A percentile compares a stretch with the other conserved stretches of the same genome.
Conservation (phyloP, 2,113 vertebrate genomes). For the Eclectus roratus region DNA sequence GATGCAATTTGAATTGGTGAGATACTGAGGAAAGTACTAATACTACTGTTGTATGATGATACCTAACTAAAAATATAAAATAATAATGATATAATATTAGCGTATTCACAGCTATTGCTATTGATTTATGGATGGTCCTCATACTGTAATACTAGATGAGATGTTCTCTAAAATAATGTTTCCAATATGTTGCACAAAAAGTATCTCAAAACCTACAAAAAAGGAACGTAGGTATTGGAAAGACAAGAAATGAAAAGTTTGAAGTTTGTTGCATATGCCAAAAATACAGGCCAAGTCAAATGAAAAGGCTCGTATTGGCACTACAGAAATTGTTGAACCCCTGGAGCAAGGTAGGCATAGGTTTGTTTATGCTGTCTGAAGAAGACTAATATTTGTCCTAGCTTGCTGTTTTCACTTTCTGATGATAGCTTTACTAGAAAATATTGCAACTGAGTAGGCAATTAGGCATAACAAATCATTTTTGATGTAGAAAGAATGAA, state of each 20-base stretch:
- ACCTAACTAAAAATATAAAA: background rate
- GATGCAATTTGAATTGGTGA: background rate
- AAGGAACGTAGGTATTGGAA: background rate
- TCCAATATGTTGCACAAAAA: background rate
- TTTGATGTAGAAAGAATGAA: background rate
- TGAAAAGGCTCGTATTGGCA: background rate
- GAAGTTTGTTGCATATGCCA: background rate
- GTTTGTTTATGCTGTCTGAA: conserved; percentile 21
- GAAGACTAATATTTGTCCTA: background rate
- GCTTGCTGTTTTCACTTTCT: background rate
- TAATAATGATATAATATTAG: background rate
- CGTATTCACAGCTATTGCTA: background rate
- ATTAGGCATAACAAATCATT: conserved; percentile 34
- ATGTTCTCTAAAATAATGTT: background rate
- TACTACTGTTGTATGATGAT: background rate
- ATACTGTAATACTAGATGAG: background rate
- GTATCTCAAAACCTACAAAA: background rate
- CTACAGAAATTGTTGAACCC: background rate
- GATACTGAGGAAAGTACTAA: background rate
- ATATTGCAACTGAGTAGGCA: background rate
- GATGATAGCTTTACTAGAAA: background rate
- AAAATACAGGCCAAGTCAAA: conserved; percentile 20
- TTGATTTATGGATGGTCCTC: background rate
- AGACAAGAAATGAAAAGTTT: background rate
- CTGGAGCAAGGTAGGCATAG: background rate